Base-by-base conservation (phyloP, 1,140 invertebrate genomes). In the Aphelenchoides besseyi region DNA sequence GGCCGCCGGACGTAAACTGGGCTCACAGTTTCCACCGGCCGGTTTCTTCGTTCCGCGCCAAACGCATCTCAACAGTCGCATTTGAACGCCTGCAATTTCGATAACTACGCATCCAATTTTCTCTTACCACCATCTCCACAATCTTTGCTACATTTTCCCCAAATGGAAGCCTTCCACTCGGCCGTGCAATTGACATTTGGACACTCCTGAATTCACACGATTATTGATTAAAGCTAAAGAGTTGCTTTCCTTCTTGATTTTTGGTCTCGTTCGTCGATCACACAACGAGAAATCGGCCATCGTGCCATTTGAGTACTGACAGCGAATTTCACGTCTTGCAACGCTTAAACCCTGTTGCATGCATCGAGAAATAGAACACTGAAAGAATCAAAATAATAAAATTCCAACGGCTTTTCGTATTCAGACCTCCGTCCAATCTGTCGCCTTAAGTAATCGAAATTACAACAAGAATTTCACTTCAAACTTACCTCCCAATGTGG, bases 241-340 rank as follows among this genome's bases (percentile, higher is more conserved):
- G 80, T 73, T 78, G 77, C n/a, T n/a, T n/a, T n/a, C n/a, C 36
- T 80, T 80, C 52, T 81, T 79, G 30, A 80, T 75, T 64, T 83
- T 79, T 32, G 81, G 81, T 37, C 81, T 9, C 48, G 52, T 75
- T 33, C 76, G 78, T 8, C 77, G 72, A 70, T 82, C 76, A 63
- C 81, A 83, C 18, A 72, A 41, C 3, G 41, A 37, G 35, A 61
- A 72, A 33, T 84, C 80, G 37, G 75, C 72, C 35, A 66, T 53
- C 16, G 82, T 83, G 35, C 74, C 76, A 69, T 83, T 84, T 8
- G 41, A 37, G 57, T 72, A 84, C 18, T 72, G 57, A 63, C 81
- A 83, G 37, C 71, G 68, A 16, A 79, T 70, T 16, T 81, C 70
- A 36, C 81, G 62, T 41, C 68, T 37, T 70, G 76, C 70, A 70